Evolutionary conservation across 2,888 invertebrate genomes (phyloP), one percentile per base, ranked within the genome.

Genomic region (Tetramorium bicarinatum): DNA sequence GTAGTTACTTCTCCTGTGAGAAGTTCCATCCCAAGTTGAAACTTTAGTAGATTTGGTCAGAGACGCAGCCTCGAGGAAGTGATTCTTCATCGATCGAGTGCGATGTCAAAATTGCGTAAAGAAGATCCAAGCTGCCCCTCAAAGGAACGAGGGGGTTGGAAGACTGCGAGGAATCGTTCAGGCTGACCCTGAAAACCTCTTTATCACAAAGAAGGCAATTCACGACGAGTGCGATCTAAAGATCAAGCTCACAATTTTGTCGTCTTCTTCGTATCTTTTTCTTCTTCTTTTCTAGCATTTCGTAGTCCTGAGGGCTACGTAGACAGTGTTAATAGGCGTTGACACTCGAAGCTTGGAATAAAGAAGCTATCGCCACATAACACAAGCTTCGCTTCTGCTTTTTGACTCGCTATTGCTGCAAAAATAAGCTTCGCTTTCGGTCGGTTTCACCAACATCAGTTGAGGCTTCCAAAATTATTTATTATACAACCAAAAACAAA

Each of bases 331-430:
- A 77, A 62, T 44, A 72, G 4, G 21, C 54, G 52, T 82, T 67
- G 67, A 81, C 41, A 81, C 34, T 21, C 34, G 34, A 44, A 83
- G 80, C 67, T 84, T 52, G 80, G 34, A 79, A 34, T 62, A 75
- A 66, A 61, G 75, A 76, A 82, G 69, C 77, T 38, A 59, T 47
- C 21, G 80, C 59, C 49, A 88, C 15, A 56, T 72, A 71, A 85
- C 67, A 79, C 67, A 25, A 87, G 87, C 88, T 82, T 77, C n/a
- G 90, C 90, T 90, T 89, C 21, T 1, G 85, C 88, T 85, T 87
- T 59, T 71, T n/a, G 18, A 21, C 64, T 76, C 56, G 77, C 59
- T 44, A 7, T 80, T 62, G 21, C 13, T 49, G 41, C 21, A 41
- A 64, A 11, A 79, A 72, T 7, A 9, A 54, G 52, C 52, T 54